Base-by-base conservation (phyloP, 2,113 vertebrate species). In the Callospermophilus lateralis region DNA sequence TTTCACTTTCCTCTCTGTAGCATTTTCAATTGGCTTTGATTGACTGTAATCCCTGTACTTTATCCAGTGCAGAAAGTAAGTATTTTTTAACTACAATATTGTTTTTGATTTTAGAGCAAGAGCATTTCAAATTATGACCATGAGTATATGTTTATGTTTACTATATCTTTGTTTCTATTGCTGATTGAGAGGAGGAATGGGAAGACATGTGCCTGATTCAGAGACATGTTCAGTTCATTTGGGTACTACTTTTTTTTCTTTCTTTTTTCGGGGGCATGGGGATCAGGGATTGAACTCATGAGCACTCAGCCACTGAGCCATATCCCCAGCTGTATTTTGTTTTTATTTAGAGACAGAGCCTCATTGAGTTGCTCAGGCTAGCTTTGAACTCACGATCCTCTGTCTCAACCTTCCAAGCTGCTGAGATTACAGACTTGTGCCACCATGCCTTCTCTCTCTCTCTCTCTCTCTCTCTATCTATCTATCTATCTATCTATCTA, bases 21-120 rank as follows among this genome's bases (percentile, higher is more conserved):
- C 99, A 99, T 99, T 99, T 99, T 99, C 99, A 99, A 98, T 99
- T 99, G 99, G 99, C 99, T 98, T 99, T 99, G 99, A 99, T 99
- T 97, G 99, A 99, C 99, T 99, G 99, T 98, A 99, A 99, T 98
- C 99, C 99, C 98, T 99, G 99, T 99, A 99, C 99, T 99, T 99
- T 99, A 99, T 99, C 99, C 98, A 99, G 99, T 97, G 99, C 99
- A 99, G 99, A 99, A 99, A 99, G 99, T 99, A 99, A 99, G 99
- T 99, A 98, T 88, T 45, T 86, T 39, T 78, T 58, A 81, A 61
- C 51, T 96, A 55, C 55, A 11, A 16, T 95, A 58, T 26, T 95
- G 58, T 72, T 65, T 83, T 92, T 73, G 3, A 99, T 99, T 99
- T 99, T 99, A 99, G 98, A 99, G 97, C 4, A 70, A 48, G 9